A percentile compares a stretch with the other conserved stretches of the same genome.
These are phyloP conservation scores for Monomorium pharaonis DNA, from an alignment of 1,140 invertebrate species.

Conservation along the genomic window DNA sequence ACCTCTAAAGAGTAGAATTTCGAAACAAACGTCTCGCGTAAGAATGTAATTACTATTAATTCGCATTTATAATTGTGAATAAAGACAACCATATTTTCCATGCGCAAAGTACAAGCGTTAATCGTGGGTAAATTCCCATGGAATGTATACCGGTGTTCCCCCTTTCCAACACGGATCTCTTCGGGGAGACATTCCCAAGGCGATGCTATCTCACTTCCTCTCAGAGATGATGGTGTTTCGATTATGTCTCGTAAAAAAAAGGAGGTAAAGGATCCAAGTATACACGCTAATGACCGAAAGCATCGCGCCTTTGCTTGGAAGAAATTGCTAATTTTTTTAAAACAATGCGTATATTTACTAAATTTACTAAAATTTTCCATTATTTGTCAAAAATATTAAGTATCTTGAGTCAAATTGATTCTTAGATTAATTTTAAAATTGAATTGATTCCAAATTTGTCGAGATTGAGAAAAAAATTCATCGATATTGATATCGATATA, in stretches of 20 bases:
- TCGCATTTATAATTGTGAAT: constrained; percentile 82
- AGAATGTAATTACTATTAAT: constrained; percentile 82
- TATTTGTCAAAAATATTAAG: constrained; percentile 6
- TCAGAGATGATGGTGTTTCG: constrained; percentile 77
- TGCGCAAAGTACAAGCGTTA: constrained; percentile 79
- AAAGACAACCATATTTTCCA: constrained; percentile 82
- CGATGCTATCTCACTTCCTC: constrained; percentile 84
- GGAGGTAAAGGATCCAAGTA: not conserved
- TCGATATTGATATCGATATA: not conserved
- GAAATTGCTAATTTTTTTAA: not conserved
- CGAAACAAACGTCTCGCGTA: constrained; percentile 66
- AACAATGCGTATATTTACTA: not conserved
- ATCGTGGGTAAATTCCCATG: constrained; percentile 86
- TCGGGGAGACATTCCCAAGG: constrained; percentile 80
- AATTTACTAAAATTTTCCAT: not conserved
- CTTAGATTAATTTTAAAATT: not conserved
- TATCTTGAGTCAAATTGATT: not conserved
- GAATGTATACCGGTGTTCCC: constrained; percentile 79
- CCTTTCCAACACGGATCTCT: constrained; percentile 82
- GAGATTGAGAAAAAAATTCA: not conserved
- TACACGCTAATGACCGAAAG: constrained; percentile 6
- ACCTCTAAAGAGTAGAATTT: constrained; percentile 4
- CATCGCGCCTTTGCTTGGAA: not conserved
- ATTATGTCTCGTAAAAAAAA: constrained; percentile 72
- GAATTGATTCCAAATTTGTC: not conserved